Evolutionary conservation across 2,888 invertebrate species (phyloP).

Genomic region (Mechanitis messenoides): DNA sequence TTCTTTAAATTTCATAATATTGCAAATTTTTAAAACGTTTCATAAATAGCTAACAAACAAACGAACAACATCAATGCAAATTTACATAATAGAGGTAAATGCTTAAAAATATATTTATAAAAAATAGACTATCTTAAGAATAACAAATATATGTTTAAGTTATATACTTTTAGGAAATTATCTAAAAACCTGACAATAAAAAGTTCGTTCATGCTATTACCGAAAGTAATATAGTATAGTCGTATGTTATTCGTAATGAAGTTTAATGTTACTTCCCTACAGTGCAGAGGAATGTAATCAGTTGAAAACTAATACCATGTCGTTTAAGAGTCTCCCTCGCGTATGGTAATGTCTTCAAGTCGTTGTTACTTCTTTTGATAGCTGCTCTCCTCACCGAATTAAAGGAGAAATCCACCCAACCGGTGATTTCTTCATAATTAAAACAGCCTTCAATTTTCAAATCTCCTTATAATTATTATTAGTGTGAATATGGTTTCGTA

Average conservation of each 20-base stretch:
- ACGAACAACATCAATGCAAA: too few species aligned
- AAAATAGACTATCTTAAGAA: too few species aligned
- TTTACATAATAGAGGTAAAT: too few species aligned
- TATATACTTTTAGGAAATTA: too few species aligned
- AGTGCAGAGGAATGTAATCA: slow-evolving; percentile 72
- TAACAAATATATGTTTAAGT: too few species aligned
- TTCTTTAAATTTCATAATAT: too few species aligned
- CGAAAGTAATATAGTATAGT: slow-evolving; percentile 65
- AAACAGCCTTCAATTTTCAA: slow-evolving; percentile 67
- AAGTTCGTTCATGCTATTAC: neutral
- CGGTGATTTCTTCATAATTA: slow-evolving; percentile 67
- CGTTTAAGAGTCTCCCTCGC: slow-evolving; percentile 64
- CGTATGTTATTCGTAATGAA: slow-evolving; percentile 74
- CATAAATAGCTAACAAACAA: too few species aligned
- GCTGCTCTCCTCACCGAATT: slow-evolving; percentile 69
- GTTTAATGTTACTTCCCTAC: slow-evolving; percentile 72
- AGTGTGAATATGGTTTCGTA: slow-evolving; percentile 60
- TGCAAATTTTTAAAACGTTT: too few species aligned
- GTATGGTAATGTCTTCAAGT: slow-evolving; percentile 72
- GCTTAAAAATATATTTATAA: too few species aligned
- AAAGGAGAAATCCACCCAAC: slow-evolving; percentile 61
- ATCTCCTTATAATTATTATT: slow-evolving; percentile 64
- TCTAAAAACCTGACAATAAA: too few species aligned
- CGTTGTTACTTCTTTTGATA: slow-evolving; percentile 74
- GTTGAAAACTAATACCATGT: slow-evolving; percentile 73